phyloP scores from a whole-genome alignment of 2,113 vertebrate species.

The Lamprotornis superbus region DNA sequence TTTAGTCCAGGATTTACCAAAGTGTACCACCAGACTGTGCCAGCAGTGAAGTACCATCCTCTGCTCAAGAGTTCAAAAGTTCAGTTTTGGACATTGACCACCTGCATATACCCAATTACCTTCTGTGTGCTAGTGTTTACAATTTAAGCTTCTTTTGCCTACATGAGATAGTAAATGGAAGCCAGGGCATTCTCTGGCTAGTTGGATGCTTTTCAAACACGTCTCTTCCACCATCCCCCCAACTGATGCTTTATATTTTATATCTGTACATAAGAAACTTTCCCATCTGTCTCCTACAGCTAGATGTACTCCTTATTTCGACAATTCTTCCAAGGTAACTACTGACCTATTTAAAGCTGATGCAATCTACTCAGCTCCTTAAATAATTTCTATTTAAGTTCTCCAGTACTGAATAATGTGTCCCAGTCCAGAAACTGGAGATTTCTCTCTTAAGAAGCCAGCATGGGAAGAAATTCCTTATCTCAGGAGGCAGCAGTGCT shows the following conservation, averaged over 20 bases:
- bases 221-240: background rate
- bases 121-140: background rate
- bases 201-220: background rate
- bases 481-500: background rate
- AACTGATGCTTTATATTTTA: background rate
- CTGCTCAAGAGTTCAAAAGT: background rate
- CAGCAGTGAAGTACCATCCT: background rate
- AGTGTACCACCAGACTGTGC: background rate
- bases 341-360: conserved; percentile 23
- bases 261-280: conserved; percentile 18
- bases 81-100: background rate
- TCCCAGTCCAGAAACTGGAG: background rate
- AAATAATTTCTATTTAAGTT: conserved; percentile 5
- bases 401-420: accelerated
- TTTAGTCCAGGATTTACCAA: background rate
- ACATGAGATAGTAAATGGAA: background rate
- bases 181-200: background rate
- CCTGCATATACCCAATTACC: background rate
- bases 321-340: conserved; percentile 13
- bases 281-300: background rate
- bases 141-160: background rate
- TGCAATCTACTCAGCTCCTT: conserved; percentile 1
- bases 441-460: background rate
- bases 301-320: background rate
- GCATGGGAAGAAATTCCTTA: background rate